Evolutionary conservation across 2,888 invertebrate genomes (phyloP).

Genomic region (Euspilapteryx auroguttella): DNA sequence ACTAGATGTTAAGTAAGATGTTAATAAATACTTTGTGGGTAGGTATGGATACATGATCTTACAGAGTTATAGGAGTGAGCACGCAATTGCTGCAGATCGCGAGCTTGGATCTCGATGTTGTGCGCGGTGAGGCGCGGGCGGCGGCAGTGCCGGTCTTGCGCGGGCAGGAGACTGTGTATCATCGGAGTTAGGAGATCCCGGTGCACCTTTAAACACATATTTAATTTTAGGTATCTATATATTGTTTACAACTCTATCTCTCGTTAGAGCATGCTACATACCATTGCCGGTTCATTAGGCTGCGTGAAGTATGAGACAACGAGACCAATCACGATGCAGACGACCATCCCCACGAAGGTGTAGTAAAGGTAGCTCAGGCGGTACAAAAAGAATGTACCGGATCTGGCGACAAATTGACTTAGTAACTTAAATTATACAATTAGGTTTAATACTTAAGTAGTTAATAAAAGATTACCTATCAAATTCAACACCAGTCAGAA

Average conservation of each 20-base stretch:
- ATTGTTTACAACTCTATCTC: no score
- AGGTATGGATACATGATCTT: no score
- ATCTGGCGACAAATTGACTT: slow-evolving; percentile 21
- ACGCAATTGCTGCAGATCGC: no score
- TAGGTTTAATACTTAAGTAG: no score
- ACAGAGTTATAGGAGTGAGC: no score
- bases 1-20: no score
- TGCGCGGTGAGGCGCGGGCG: slow-evolving; percentile 35
- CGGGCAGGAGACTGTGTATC: slow-evolving; percentile 57
- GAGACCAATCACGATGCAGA: slow-evolving; percentile 66
- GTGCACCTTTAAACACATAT: slow-evolving; percentile 49
- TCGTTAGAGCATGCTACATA: slow-evolving; percentile 16
- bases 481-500: slow-evolving; percentile 23
- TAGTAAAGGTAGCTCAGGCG: slow-evolving; percentile 78
- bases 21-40: no score
- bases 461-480: slow-evolving; percentile 27
- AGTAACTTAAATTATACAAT: no score
- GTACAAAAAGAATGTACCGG: slow-evolving; percentile 67
- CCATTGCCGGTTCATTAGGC: slow-evolving; percentile 60
- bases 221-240: no score
- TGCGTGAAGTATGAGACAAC: slow-evolving; percentile 70
- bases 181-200: slow-evolving; percentile 67
- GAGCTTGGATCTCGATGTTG: slow-evolving; percentile 21
- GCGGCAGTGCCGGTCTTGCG: slow-evolving; percentile 29
- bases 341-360: slow-evolving; percentile 70